Base-by-base conservation (phyloP, 2,797 vertebrate genomes). In the Rhynchonycteris naso region DNA sequence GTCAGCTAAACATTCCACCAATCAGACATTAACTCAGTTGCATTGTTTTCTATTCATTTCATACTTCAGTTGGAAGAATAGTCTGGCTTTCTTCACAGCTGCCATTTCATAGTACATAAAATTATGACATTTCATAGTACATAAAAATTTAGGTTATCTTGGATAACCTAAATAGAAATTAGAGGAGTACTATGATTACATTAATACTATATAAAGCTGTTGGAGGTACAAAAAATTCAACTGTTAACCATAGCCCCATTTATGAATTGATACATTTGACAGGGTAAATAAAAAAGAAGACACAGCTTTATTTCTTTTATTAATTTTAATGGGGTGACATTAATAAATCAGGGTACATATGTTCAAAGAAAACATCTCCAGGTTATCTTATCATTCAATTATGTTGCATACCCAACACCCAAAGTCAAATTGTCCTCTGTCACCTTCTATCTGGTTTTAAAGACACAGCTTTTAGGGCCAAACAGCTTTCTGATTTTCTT, bases 181-280 rank as follows among this genome's bases (percentile, higher is more conserved):
- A 56, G 91, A 95, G 71, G 38, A 93, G 18, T 33, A 33, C 10
- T 43, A 61, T 33, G 30, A 30, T 71, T 80, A 92, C 95, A n/a
- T 83, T 79, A 68, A 12, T 43, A 43, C 43, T 43, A 43, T n/a
- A 18, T 56, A 76, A 82, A 22, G 5, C 19, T 86, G 26, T 38
- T 71, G 26, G 7, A 5, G 56, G 3, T 69, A n/a, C 3, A 68
- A 86, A 71, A 30, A 61, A 47, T 13, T 89, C 63, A 72, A 26
- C 13, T 72, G 72, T 47, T 66, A 69, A 12, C 12, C n/a, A 65
- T 8, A 52, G 38, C 3, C 38, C 5, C 63, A 30, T 24, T 85
- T 71, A 35, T 43, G 65, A 22, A 54, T 43, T 15, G 69, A 21
- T 26, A 56, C 4, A 59, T 76, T 88, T 81, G 56, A 22, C 47